Evolutionary conservation across 2,113 vertebrate species (phyloP).

Genomic region (Corapipo altera): DNA sequence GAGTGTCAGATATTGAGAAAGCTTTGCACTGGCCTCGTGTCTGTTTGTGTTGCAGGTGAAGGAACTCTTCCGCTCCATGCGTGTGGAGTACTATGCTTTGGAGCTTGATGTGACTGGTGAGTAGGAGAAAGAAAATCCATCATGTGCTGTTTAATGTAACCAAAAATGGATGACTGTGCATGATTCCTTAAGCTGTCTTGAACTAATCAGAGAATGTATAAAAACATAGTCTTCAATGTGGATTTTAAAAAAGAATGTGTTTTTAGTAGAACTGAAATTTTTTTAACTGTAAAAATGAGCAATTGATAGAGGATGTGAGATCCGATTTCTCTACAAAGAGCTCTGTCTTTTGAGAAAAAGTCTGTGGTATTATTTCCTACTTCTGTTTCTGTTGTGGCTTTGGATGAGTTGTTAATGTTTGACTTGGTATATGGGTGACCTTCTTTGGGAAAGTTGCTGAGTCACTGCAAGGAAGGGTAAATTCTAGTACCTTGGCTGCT

Average conservation of each 20-base stretch:
- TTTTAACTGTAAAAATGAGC: background rate
- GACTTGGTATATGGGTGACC: background rate
- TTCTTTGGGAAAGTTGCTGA: background rate
- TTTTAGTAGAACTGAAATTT: background rate
- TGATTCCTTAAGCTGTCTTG: background rate
- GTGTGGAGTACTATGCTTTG: slow-evolving; percentile 80
- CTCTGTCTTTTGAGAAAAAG: background rate
- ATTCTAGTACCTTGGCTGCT: background rate
- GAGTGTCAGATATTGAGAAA: background rate
- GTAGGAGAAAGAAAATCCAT: background rate
- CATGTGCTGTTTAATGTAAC: background rate
- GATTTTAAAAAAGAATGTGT: background rate
- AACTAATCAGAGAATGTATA: background rate
- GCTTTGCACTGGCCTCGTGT: background rate
- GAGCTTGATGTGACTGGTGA: slow-evolving; percentile 91
- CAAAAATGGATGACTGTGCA: background rate
- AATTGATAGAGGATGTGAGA: background rate
- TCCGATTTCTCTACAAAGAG: background rate
- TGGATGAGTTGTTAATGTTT: slow-evolving; percentile 38
- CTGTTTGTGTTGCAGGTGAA: slow-evolving; percentile 83
- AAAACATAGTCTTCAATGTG: background rate
- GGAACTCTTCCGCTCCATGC: slow-evolving; percentile 86
- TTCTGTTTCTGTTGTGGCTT: background rate
- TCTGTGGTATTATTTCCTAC: background rate
- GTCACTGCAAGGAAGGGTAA: slow-evolving; percentile 1